Conservation (phyloP, 2,888 invertebrate genomes). For the Standfussiana lucernea region DNA sequence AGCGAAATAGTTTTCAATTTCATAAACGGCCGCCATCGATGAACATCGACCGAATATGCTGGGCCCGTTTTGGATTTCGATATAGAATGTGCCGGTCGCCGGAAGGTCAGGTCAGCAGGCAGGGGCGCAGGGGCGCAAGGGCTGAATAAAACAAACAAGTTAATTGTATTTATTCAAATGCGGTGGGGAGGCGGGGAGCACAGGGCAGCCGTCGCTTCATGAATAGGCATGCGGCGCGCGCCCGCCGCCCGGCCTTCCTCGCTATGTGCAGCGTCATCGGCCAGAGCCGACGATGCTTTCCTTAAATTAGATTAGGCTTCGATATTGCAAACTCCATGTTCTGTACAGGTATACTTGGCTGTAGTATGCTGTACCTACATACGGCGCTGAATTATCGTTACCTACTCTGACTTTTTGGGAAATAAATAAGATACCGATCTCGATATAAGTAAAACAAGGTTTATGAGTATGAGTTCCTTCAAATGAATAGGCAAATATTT, state of each 20-base stretch:
- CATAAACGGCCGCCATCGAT: constrained; percentile 66
- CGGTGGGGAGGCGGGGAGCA: constrained; percentile 71
- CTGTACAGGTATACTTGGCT: background rate
- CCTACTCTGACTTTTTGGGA: background rate
- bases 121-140: constrained; percentile 79
- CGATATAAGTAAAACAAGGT: background rate
- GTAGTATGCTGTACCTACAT: background rate
- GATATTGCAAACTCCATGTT: constrained; percentile 66
- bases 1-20: constrained; percentile 82
- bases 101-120: constrained; percentile 77
- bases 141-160: constrained; percentile 90
- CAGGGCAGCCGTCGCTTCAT: constrained; percentile 87
- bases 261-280: constrained; percentile 85
- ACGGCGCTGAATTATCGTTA: background rate
- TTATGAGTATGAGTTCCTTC: background rate
- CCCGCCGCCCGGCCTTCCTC: constrained; percentile 79
- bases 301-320: constrained; percentile 60
- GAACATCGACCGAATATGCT: constrained; percentile 39
- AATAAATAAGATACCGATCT: background rate
- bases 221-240: constrained; percentile 84
- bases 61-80: constrained; percentile 42
- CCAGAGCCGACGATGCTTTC: constrained; percentile 50
- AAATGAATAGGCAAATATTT: background rate
- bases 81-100: constrained; percentile 78
- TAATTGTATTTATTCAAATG: constrained; percentile 91